Evolutionary conservation across 1,140 invertebrate genomes (phyloP).

Genomic region (Asbolus verrucosus): DNA sequence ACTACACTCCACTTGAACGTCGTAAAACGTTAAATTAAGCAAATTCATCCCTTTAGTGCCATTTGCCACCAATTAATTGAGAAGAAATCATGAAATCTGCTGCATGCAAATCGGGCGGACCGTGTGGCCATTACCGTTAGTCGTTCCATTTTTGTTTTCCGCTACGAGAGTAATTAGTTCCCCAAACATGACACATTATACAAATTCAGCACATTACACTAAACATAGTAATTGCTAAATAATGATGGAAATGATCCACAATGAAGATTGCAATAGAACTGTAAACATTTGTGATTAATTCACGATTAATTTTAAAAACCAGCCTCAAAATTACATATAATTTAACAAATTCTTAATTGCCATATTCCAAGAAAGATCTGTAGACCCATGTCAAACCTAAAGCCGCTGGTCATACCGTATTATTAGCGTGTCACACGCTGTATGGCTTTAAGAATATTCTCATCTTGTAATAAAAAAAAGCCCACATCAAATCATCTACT

Average conservation of each 20-base stretch:
- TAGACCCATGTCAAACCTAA: conserved; percentile 58
- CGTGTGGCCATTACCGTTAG: not conserved
- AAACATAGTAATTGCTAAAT: conserved; percentile 39
- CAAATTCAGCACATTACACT: conserved; percentile 17
- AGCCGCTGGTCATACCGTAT: conserved; percentile 55
- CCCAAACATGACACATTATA: conserved; percentile 27
- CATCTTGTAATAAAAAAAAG: conserved; percentile 28
- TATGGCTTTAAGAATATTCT: conserved; percentile 40
- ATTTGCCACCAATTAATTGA: conserved; percentile 28
- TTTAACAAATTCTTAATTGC: conserved; percentile 60
- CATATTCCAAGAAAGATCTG: conserved; percentile 57
- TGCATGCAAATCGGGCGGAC: conserved; percentile 5
- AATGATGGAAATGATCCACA: conserved; percentile 22
- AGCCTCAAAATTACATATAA: conserved; percentile 57
- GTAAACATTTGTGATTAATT: conserved; percentile 54
- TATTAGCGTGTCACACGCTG: conserved; percentile 57
- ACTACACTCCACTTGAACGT: conserved; percentile 41
- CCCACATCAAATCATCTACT: conserved; percentile 20
- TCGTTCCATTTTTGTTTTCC: conserved; percentile 18
- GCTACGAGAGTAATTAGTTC: not conserved
- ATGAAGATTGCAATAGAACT: conserved; percentile 33
- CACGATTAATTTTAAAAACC: conserved; percentile 55
- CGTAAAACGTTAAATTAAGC: conserved; percentile 17
- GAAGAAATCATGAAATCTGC: conserved; percentile 8
- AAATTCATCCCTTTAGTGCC: conserved; percentile 13